phyloP scores from a whole-genome alignment of 2,113 vertebrate species.

The Sitta europaea region DNA sequence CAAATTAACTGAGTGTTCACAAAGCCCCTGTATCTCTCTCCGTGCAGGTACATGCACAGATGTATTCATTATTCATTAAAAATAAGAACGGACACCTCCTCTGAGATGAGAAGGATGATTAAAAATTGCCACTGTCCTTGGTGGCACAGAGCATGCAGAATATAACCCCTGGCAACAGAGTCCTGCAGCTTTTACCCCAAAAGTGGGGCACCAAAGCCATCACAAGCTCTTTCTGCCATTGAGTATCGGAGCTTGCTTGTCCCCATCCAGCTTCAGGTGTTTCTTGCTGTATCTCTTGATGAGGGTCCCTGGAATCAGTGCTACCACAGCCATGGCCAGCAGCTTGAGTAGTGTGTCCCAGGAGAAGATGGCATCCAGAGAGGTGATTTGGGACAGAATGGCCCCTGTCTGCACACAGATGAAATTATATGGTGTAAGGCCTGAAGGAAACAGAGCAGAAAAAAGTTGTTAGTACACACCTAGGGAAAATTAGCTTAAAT shows the following conservation, averaged over 20 bases:
- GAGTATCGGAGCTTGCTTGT: slow-evolving; percentile 19
- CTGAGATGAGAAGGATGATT: not conserved
- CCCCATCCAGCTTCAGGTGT: slow-evolving; percentile 68
- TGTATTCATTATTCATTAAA: slow-evolving; percentile 24
- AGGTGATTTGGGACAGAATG: slow-evolving; percentile 89
- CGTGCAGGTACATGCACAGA: not conserved
- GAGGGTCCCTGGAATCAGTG: slow-evolving; percentile 86
- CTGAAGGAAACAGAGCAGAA: slow-evolving; percentile 59
- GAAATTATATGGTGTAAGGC: slow-evolving; percentile 95
- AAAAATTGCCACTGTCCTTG: slow-evolving; percentile 1
- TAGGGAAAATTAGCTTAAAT: not conserved
- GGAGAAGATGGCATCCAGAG: slow-evolving; percentile 90
- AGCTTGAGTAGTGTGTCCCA: slow-evolving; percentile 86
- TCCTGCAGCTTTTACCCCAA: not conserved
- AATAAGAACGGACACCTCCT: not conserved
- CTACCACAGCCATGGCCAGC: slow-evolving; percentile 83
- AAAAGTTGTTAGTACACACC: not conserved
- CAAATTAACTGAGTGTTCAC: not conserved
- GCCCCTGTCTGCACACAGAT: slow-evolving; percentile 97
- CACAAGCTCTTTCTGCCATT: slow-evolving; percentile 78
- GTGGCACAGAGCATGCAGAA: slow-evolving; percentile 14
- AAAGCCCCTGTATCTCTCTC: not conserved
- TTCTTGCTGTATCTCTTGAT: slow-evolving; percentile 83
- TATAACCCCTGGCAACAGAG: not conserved
- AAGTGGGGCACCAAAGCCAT: slow-evolving; percentile 1